Base-by-base conservation (phyloP, 2,888 invertebrate genomes). In the Sinodicranocentrus sp. region DNA sequence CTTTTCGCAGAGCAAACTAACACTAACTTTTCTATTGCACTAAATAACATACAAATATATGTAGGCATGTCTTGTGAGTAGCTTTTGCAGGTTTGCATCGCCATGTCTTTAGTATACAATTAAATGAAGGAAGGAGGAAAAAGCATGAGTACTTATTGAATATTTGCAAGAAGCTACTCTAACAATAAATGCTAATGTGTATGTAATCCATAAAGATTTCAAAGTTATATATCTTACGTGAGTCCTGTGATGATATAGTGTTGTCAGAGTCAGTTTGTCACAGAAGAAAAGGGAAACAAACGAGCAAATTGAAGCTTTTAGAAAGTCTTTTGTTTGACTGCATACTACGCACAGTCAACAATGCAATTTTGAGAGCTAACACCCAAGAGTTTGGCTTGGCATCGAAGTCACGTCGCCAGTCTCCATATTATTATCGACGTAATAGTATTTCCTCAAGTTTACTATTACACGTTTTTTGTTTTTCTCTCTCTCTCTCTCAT, bases 371-470 rank as follows among this genome's bases (percentile, higher is more conserved):
- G 19, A 63, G 25, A 21, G 43, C 65, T 21, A 65, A 43, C 65
- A 65, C 65, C 65, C 65, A 43, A 43, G 54, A 5, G n/a, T 21
- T n/a, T 21, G n/a, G n/a, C n/a, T n/a, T n/a, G n/a, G n/a, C 54
- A 6, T 15, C 59, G 13, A 43, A 57, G 21, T 43, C 43, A 43
- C 39, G 23, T 39, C 23, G 2, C 5, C 43, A 21, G 8, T 43
- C 26, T 10, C 26, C 0, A 1, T 65, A 13, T 39, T 63, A 33
- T n/a, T 39, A 63, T 67, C 48, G 48, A 68, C 52, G 68, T 68
- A 68, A 68, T 48, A 68, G 43, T 26, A 17, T 68, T 68, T 48
- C 68, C 52, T 68, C 68, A 33, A 33, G 54, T 28, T 52, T 17
- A 21, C 39, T 48, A 23, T 44, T 43, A 43, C 43, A 67, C 23